phyloP scores from a whole-genome alignment of 2,113 vertebrate genomes.

The Tympanuchus pallidicinctus region DNA sequence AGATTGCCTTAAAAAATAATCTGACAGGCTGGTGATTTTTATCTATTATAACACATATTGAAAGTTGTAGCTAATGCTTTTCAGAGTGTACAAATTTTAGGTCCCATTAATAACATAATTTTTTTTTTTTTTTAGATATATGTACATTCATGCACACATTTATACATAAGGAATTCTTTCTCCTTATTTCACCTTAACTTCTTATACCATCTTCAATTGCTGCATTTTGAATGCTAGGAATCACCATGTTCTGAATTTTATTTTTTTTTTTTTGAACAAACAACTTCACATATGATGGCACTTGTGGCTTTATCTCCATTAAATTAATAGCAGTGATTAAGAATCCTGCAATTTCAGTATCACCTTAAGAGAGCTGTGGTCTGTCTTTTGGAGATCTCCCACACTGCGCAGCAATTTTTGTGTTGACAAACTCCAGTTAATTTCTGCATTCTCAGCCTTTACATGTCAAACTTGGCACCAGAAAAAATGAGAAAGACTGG shows the following conservation, averaged over 20 bases:
- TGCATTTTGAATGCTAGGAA: not conserved
- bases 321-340: not conserved
- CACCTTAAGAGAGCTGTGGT: not conserved
- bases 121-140: not conserved
- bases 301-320: not conserved
- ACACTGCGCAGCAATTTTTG: not conserved
- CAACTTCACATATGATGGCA: too few relatives aligned
- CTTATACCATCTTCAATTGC: not conserved
- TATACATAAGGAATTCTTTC: not conserved
- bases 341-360: not conserved
- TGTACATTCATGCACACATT: too few relatives aligned
- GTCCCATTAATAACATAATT: not conserved
- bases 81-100: not conserved
- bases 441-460: not conserved
- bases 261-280: too few relatives aligned
- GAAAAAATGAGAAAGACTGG: not conserved
- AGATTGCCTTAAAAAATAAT: not conserved
- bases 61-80: not conserved
- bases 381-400: not conserved
- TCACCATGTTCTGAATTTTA: not conserved
- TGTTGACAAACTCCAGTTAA: not conserved
- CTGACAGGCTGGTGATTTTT: not conserved
- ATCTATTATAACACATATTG: not conserved
- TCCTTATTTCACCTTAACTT: not conserved
- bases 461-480: not conserved